Percentiles rank a stretch among this genome's conserved stretches.
Evolutionary conservation across 1,140 invertebrate species (phyloP).

Genomic region (Aphidius gifuensis): DNA sequence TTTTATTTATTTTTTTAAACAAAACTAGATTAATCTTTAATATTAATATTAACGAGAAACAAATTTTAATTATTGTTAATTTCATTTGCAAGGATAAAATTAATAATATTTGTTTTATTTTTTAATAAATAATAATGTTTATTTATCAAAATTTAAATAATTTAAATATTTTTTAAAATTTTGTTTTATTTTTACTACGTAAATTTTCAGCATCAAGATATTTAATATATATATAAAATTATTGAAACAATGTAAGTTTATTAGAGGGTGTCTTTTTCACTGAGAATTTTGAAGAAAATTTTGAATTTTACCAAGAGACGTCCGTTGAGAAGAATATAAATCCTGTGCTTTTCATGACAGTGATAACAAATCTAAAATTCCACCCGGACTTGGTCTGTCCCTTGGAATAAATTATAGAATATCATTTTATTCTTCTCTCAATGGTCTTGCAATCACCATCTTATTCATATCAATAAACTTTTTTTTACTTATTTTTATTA

Average conservation of each 20-base stretch:
- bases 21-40: too few species aligned
- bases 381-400: constrained; percentile 25
- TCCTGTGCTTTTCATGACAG: constrained; percentile 32
- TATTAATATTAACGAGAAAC: too few species aligned
- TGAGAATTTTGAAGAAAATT: not conserved
- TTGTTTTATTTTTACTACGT: too few species aligned
- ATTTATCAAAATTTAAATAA: too few species aligned
- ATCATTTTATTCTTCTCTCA: constrained; percentile 36
- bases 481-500: not conserved
- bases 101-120: too few species aligned
- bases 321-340: constrained; percentile 40
- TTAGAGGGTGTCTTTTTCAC: constrained; percentile 27
- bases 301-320: constrained; percentile 7
- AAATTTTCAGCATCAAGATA: not conserved
- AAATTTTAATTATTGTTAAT: too few species aligned
- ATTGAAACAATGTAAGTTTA: constrained; percentile 46
- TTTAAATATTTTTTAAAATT: too few species aligned
- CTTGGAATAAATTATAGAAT: constrained; percentile 39
- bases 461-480: constrained; percentile 40
- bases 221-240: constrained; percentile 27
- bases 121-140: too few species aligned
- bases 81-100: too few species aligned
- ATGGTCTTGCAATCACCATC: constrained; percentile 43
- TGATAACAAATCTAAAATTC: constrained; percentile 13
- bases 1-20: too few species aligned